A percentile compares a stretch with the other conserved stretches of the same genome.
phyloP scores from a whole-genome alignment of 1,140 invertebrate genomes.

The Thrips palmi region DNA sequence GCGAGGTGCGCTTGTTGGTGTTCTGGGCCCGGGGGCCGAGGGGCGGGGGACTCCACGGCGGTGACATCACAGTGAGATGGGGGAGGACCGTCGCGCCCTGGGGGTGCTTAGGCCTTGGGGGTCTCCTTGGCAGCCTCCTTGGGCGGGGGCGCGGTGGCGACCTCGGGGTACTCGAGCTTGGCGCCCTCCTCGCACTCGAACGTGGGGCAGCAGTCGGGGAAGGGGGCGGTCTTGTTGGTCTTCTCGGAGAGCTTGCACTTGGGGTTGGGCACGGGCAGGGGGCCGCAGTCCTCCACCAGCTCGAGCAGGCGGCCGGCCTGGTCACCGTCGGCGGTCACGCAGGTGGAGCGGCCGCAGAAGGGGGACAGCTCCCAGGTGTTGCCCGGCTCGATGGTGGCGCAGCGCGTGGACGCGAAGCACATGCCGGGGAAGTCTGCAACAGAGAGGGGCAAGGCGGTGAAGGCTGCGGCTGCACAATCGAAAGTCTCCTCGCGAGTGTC shows the following conservation, averaged over 20 bases:
- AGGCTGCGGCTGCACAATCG: neutral
- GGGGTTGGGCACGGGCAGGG: constrained; percentile 61
- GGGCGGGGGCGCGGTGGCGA: constrained; percentile 40
- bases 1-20: too few species aligned
- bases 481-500: neutral
- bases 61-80: too few species aligned
- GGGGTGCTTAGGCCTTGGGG: neutral
- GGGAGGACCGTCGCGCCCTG: too few species aligned
- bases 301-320: constrained; percentile 52
- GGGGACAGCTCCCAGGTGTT: constrained; percentile 68
- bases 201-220: constrained; percentile 65
- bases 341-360: constrained; percentile 73
- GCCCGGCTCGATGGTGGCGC: constrained; percentile 62
- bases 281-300: constrained; percentile 72
- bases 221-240: constrained; percentile 71
- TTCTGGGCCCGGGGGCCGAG: too few species aligned
- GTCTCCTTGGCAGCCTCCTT: constrained; percentile 21
- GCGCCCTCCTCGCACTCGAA: constrained; percentile 71
- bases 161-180: constrained; percentile 66
- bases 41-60: too few species aligned
- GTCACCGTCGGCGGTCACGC: constrained; percentile 50
- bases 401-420: constrained; percentile 77
- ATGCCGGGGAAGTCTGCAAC: constrained; percentile 67
- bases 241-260: constrained; percentile 72
- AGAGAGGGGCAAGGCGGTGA: neutral